A percentile compares a stretch with the other conserved stretches of the same genome.
Conservation (phyloP, 2,888 invertebrate genomes). For the Prenolepis imparis region DNA sequence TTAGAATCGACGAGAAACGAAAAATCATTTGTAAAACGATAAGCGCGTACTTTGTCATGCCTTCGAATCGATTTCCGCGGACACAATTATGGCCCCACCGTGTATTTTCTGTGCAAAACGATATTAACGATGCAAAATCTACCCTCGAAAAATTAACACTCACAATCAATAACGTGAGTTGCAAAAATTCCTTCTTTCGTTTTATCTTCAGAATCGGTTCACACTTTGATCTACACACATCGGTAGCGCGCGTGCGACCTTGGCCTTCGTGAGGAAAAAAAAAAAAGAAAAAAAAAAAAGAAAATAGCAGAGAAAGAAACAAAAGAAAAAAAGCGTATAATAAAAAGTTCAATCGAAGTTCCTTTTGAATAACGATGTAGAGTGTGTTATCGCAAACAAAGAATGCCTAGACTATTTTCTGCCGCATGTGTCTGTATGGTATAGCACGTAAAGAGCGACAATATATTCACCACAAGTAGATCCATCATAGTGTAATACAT, state of each 20-base stretch:
- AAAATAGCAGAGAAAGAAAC: conserved; percentile 55
- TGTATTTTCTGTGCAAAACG: conserved; percentile 67
- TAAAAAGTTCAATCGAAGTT: conserved; percentile 82
- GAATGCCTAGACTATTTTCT: conserved; percentile 80
- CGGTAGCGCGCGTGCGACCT: conserved; percentile 63
- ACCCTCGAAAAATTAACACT: neutral
- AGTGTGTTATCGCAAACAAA: conserved; percentile 73
- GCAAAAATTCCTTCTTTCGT: conserved; percentile 39
- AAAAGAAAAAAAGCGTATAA: conserved; percentile 70
- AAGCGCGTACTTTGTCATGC: conserved; percentile 48
- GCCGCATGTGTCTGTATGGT: conserved; percentile 79
- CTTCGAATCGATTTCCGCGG: conserved; percentile 46
- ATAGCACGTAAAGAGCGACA: conserved; percentile 77
- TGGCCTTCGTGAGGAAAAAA: conserved; percentile 68
- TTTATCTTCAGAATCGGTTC: conserved; percentile 71
- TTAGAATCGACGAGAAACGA: conserved; percentile 29
- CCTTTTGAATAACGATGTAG: conserved; percentile 81
- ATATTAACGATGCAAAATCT: conserved; percentile 55
- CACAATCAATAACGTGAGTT: neutral
- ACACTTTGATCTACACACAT: conserved; percentile 64
- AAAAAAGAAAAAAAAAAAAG: conserved; percentile 56
- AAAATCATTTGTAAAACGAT: neutral
- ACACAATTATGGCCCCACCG: conserved; percentile 52
- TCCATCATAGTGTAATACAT: conserved; percentile 62
- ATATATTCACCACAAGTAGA: conserved; percentile 75